Percentiles rank a stretch among this genome's conserved stretches.
Conservation (phyloP, 2,888 invertebrate species). For the Plebejus melissa region DNA sequence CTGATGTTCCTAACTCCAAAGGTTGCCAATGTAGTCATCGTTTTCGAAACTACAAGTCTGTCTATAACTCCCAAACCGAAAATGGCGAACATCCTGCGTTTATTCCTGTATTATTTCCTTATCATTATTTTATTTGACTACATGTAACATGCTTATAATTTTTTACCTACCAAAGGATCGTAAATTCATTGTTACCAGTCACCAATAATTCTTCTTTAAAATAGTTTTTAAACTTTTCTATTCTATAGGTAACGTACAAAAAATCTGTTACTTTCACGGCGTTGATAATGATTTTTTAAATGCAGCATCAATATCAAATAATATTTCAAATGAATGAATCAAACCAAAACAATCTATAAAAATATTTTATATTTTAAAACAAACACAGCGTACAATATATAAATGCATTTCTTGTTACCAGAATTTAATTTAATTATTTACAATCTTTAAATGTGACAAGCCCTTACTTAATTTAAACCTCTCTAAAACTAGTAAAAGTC, state of each 20-base stretch:
- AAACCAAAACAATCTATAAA: conserved; percentile 1
- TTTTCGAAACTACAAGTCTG: conserved; percentile 32
- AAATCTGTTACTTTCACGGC: background rate
- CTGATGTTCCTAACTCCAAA: too few relatives aligned
- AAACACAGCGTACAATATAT: conserved; percentile 17
- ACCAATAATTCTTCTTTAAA: too few relatives aligned
- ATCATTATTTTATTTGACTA: conserved; percentile 27
- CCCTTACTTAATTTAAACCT: conserved; percentile 1
- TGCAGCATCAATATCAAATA: background rate
- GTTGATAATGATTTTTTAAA: background rate
- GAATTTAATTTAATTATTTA: conserved; percentile 9
- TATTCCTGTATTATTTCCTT: conserved; percentile 33
- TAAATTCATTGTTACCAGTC: background rate
- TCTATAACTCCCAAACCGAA: conserved; percentile 25
- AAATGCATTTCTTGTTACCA: conserved; percentile 22
- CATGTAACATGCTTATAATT: background rate
- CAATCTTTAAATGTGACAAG: conserved; percentile 22
- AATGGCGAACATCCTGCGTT: conserved; percentile 33
- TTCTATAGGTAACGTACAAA: background rate
- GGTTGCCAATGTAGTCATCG: conserved; percentile 37
- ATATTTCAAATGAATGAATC: background rate
- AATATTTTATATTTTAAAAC: conserved; percentile 10
- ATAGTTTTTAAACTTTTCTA: too few relatives aligned
- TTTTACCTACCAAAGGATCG: too few relatives aligned
- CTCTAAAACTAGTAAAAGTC: too few relatives aligned